Evolutionary conservation across 2,888 invertebrate genomes (phyloP), one percentile per base, ranked within the genome.

Genomic region (Andrena praecox): DNA sequence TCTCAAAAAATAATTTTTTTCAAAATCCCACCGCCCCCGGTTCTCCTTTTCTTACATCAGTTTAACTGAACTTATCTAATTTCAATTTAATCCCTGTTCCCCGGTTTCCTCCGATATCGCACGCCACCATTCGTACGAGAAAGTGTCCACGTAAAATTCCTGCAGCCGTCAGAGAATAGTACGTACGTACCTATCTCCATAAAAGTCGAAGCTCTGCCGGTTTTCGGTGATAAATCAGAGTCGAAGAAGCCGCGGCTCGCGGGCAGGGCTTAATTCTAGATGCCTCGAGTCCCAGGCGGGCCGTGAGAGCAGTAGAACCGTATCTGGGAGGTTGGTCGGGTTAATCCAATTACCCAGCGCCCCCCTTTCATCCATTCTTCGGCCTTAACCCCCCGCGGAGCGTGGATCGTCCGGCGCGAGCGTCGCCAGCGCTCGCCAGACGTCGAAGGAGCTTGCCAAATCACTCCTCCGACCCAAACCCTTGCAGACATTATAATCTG

Each of bases 401-500:
- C 66, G 73, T 67, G 16, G 76, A 62, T 63, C 52, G 71, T 62
- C n/a, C 42, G 54, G 29, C 24, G 24, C 3, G 24, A 24, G 56
- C 68, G 54, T 29, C 50, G 74, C 35, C 48, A 69, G 66, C 66
- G 67, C 56, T 78, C 85, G 31, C 72, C 68, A 59, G 64, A 56
- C 71, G 73, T 77, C 87, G 75, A 86, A 88, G 72, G 62, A 67
- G 78, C 78, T 87, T 86, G 86, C 85, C 86, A 87, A 87, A 87
- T 87, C 87, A 56, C 76, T 69, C 64, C 16, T 59, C 62, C 59
- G 63, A 54, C 73, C 71, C 74, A 59, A 63, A 59, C 56, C 69
- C 16, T 60, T 71, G 64, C 63, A 87, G 82, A 80, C 75, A 71
- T 88, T 87, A 86, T 89, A 90, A 91, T 85, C 87, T 91, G 89